Evolutionary conservation across 1,140 invertebrate genomes (phyloP).

Genomic region (Lasioglossum baleicum): DNA sequence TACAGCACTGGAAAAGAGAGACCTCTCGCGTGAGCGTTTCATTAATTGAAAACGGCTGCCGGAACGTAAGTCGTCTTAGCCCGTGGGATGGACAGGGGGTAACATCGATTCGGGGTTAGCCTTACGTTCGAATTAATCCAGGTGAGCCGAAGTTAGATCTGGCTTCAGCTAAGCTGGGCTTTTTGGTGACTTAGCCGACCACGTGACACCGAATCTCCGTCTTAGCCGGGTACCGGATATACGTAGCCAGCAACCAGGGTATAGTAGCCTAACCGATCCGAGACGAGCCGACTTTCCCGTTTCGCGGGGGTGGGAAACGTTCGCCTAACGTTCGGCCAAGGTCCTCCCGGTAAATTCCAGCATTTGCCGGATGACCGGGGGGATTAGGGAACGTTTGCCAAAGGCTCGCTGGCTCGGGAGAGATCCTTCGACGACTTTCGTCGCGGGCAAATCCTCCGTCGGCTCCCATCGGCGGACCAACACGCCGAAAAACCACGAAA

Average conservation of each 20-base stretch:
- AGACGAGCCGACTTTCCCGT: background rate
- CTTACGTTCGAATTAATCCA: conserved; percentile 67
- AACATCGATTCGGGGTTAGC: conserved; percentile 61
- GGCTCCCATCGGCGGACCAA: too few relatives aligned
- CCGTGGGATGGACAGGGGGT: conserved; percentile 13
- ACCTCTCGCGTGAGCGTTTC: conserved; percentile 54
- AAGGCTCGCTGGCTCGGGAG: background rate
- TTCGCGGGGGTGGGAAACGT: background rate
- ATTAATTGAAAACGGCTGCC: conserved; percentile 64
- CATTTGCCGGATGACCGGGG: background rate
- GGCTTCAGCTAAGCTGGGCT: conserved; percentile 61
- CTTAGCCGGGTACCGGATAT: conserved; percentile 45
- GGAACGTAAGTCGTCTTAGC: conserved; percentile 58
- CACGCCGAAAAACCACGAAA: background rate
- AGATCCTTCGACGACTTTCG: background rate
- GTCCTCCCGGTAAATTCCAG: background rate
- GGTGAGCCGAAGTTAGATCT: conserved; percentile 64
- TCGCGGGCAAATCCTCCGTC: too few relatives aligned
- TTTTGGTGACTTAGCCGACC: conserved; percentile 65
- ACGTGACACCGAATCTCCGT: conserved; percentile 51
- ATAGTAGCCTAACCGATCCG: too few relatives aligned
- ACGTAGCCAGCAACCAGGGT: too few relatives aligned
- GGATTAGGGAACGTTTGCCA: background rate
- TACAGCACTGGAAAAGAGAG: conserved; percentile 17
- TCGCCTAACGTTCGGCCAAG: too few relatives aligned